Percentiles rank a stretch among this genome's conserved stretches.
Conservation (phyloP, 2,797 vertebrate species). For the Ambastaia sidthimunki region DNA sequence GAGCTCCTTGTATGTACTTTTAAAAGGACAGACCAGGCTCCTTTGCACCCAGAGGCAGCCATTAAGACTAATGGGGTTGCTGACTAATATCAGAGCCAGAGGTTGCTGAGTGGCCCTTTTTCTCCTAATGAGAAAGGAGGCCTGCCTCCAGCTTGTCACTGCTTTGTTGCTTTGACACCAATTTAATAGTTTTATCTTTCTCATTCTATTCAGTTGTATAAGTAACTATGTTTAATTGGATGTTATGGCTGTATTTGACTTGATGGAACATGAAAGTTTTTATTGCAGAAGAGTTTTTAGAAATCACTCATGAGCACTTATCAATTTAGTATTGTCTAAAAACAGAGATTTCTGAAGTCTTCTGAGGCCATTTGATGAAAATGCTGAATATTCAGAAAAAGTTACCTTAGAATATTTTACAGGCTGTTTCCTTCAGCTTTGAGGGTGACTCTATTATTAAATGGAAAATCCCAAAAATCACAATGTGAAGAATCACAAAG, state of each 20-base stretch:
- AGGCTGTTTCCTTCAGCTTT: neutral
- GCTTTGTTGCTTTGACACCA: constrained; percentile 43
- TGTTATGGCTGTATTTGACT: constrained; percentile 10
- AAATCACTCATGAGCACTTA: neutral
- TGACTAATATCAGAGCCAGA: constrained; percentile 77
- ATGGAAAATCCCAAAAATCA: neutral
- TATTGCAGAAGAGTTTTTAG: neutral
- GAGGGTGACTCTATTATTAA: neutral
- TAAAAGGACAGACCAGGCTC: constrained; percentile 74
- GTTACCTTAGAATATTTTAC: too few relatives aligned
- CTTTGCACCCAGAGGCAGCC: constrained; percentile 72
- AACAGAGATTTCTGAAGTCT: neutral
- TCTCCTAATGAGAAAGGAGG: constrained; percentile 41
- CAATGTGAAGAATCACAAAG: neutral
- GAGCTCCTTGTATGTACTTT: constrained; percentile 79
- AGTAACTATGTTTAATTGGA: neutral
- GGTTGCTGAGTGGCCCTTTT: constrained; percentile 62
- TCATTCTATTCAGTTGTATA: neutral
- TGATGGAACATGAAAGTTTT: neutral
- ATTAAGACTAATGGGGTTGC: constrained; percentile 78
- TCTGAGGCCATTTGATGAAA: neutral
- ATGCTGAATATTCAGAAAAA: neutral
- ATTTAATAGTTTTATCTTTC: neutral
- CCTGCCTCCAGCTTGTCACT: constrained; percentile 43
- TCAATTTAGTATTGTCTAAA: neutral